Conservation (phyloP, 2,888 invertebrate species). For the Gonocerus acuteangulatus region DNA sequence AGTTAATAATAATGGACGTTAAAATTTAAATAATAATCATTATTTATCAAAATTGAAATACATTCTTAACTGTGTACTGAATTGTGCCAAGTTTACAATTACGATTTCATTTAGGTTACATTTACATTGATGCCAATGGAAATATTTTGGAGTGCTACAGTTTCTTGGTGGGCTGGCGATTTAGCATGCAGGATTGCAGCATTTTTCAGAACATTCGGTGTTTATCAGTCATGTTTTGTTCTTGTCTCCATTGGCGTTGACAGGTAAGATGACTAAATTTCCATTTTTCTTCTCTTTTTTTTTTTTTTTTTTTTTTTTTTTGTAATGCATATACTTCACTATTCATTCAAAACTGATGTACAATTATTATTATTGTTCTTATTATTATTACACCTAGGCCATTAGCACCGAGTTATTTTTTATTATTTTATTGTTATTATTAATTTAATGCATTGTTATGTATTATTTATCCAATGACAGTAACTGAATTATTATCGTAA, state of each 20-base stretch:
- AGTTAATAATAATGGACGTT: too few species aligned
- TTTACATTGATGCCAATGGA: constrained; percentile 86
- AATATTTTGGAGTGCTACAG: constrained; percentile 80
- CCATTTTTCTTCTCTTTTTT: background rate
- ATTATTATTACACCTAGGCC: too few species aligned
- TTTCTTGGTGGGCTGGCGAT: constrained; percentile 79
- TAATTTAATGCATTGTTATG: too few species aligned
- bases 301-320: constrained; percentile 17
- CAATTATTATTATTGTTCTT: background rate
- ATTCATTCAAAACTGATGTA: too few species aligned
- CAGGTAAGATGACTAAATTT: constrained; percentile 57
- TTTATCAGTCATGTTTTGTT: constrained; percentile 79
- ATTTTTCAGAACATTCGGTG: constrained; percentile 77
- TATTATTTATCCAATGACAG: too few species aligned
- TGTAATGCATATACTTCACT: background rate
- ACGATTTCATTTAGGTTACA: constrained; percentile 59
- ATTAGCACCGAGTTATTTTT: too few species aligned
- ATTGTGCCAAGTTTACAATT: too few species aligned
- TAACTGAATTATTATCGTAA: too few species aligned
- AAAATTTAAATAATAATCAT: too few species aligned
- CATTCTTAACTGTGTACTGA: too few species aligned
- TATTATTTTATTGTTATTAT: too few species aligned
- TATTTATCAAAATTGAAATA: too few species aligned
- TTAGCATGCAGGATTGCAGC: constrained; percentile 77
- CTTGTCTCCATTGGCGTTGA: constrained; percentile 83